Evolutionary conservation across 2,113 vertebrate genomes (phyloP).

Genomic region (Scophthalmus maximus): DNA sequence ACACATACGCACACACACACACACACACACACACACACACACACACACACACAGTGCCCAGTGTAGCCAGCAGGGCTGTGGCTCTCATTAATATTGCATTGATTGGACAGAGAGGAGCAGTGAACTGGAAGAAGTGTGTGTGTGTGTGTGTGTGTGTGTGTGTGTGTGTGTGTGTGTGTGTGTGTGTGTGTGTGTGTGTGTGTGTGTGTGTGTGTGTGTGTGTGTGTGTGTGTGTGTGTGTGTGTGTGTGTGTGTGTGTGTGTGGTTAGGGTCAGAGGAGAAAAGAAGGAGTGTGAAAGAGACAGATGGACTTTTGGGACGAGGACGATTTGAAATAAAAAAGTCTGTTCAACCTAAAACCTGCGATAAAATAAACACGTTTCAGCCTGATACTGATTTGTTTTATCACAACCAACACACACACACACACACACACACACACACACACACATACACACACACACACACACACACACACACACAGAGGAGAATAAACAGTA

Average conservation of each 20-base stretch:
- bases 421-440: no score
- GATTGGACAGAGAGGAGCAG: slow-evolving; percentile 65
- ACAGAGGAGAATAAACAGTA: no score
- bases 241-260: no score
- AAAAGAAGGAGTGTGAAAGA: not conserved
- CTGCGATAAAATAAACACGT: no score
- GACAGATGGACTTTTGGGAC: not conserved
- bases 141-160: slow-evolving; percentile 28
- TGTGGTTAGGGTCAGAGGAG: not conserved
- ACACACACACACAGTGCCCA: slow-evolving; percentile 18
- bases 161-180: slow-evolving; percentile 12
- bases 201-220: not conserved
- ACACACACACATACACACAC: no score
- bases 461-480: no score
- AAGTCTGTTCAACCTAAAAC: no score
- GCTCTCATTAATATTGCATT: slow-evolving; percentile 74
- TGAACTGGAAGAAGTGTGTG: slow-evolving; percentile 45
- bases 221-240: no score
- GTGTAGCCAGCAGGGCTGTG: slow-evolving; percentile 59
- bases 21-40: slow-evolving; percentile 40
- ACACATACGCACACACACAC: slow-evolving; percentile 24
- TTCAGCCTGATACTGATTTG: no score
- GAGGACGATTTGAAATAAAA: no score
- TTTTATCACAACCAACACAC: no score
- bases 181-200: not conserved